phyloP scores from a whole-genome alignment of 2,797 vertebrate species.

The Tiaroga cobitis region DNA sequence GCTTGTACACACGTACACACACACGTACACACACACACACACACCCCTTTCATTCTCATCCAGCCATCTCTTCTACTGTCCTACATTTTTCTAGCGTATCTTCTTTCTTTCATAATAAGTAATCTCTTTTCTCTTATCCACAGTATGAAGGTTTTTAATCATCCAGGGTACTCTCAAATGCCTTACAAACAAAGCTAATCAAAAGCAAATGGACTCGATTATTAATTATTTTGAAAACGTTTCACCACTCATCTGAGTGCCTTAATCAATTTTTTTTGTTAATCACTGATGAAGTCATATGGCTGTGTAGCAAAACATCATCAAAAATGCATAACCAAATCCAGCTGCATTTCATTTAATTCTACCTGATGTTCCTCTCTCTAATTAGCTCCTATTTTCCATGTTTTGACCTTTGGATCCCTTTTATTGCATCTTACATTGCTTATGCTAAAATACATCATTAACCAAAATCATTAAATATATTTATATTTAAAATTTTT shows the following conservation, averaged over 20 bases:
- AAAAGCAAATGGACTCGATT: slow-evolving; percentile 23
- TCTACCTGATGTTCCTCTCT: background rate
- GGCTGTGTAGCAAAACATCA: background rate
- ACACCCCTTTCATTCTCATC: background rate
- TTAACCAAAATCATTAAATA: background rate
- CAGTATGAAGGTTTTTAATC: background rate
- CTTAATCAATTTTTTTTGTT: slow-evolving; percentile 27
- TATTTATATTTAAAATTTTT: too few species aligned
- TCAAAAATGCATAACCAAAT: background rate
- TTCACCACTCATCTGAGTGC: background rate
- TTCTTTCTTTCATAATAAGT: background rate
- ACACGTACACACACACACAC: slow-evolving; percentile 5
- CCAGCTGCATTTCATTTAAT: background rate
- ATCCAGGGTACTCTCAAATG: background rate
- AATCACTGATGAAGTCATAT: slow-evolving; percentile 2
- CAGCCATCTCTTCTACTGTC: background rate
- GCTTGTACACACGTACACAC: background rate
- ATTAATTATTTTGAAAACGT: slow-evolving; percentile 33
- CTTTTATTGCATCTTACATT: background rate
- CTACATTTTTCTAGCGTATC: background rate
- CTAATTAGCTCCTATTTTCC: background rate
- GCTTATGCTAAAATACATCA: slow-evolving; percentile 2
- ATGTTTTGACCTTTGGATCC: background rate
- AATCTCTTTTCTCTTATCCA: background rate
- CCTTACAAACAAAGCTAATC: slow-evolving; percentile 11